Percentiles rank a stretch among this genome's conserved stretches.
phyloP scores from a whole-genome alignment of 2,113 vertebrate genomes.

The Zosterops japonicus region DNA sequence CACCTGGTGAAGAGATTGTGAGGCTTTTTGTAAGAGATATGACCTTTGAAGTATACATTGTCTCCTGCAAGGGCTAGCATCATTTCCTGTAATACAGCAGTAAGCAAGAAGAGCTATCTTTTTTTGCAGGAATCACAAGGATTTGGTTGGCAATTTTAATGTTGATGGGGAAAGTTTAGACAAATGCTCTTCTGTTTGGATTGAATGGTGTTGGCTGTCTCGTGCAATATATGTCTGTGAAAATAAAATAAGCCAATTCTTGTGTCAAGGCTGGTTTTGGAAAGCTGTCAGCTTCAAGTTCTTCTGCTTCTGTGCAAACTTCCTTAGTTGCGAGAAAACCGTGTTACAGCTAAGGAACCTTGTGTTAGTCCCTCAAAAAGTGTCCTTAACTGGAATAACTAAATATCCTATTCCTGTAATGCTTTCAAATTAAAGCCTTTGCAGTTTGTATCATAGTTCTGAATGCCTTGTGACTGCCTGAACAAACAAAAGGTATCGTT shows the following conservation, averaged over 20 bases:
- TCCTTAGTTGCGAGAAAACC: neutral
- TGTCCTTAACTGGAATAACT: neutral
- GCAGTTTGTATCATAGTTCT: neutral
- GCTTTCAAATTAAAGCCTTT: neutral
- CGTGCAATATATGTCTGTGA: neutral
- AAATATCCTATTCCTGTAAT: neutral
- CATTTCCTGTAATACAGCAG: neutral
- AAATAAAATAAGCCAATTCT: neutral
- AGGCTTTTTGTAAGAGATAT: neutral
- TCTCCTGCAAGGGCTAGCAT: neutral
- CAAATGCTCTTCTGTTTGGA: neutral
- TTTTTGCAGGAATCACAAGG: neutral
- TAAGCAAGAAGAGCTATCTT: neutral
- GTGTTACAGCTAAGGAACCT: neutral
- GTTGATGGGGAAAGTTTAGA: neutral
- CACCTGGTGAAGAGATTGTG: neutral
- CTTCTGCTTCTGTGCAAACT: neutral
- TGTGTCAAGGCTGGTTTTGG: neutral
- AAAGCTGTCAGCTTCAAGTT: neutral
- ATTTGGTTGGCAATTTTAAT: neutral
- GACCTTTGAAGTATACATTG: neutral
- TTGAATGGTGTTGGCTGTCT: neutral
- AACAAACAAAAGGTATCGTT: neutral
- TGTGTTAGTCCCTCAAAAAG: neutral
- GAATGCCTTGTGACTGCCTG: neutral